Base-by-base conservation (phyloP, 2,888 invertebrate genomes). In the Protophormia terraenovae region DNA sequence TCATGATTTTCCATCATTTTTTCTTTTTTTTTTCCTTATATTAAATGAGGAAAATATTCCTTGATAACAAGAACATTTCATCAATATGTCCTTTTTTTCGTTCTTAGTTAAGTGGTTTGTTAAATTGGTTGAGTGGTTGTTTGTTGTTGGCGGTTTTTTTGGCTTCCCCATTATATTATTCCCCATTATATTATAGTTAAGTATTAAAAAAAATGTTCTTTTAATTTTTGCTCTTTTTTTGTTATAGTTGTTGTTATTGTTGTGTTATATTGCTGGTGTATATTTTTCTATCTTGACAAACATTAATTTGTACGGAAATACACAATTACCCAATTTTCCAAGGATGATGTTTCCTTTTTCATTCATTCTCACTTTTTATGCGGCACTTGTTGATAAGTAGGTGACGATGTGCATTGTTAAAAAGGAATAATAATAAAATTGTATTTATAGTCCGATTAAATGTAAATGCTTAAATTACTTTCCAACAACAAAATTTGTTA, bases 301-400 rank as follows among this genome's bases (percentile, higher is more conserved):
- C 85, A 85, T 85, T 85, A 85, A 85, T 85, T 85, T 82, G 64
- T 82, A 64, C 75, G 82, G 85, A 85, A 85, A 82, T 85, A 82
- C 78, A 75, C 85, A 85, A 85, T 85, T 85, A 85, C 82, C 73
- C 85, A 85, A 85, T 85, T 85, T 85, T 75, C 27, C 73, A 77
- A 58, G 50, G n/a, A 27, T 62, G 50, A 35, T 58, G 29, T 60
- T 64, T 55, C 19, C n/a, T 19, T 45, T 73, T 69, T 84, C 55
- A 55, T 27, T 32, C 0, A 6, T 24, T 19, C 10, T n/a, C 27
- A 50, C 35, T 79, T 64, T n/a, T 72, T 38, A 55, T 16, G 19
- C 4, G 22, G 19, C 4, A 16, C 69, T 58, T 3, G n/a, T n/a
- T 69, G 82, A 71, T 82, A 82, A 82, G 81, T 77, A 66, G 76